Conservation (phyloP, 2,888 invertebrate genomes). For the Callyntrura sp. region DNA sequence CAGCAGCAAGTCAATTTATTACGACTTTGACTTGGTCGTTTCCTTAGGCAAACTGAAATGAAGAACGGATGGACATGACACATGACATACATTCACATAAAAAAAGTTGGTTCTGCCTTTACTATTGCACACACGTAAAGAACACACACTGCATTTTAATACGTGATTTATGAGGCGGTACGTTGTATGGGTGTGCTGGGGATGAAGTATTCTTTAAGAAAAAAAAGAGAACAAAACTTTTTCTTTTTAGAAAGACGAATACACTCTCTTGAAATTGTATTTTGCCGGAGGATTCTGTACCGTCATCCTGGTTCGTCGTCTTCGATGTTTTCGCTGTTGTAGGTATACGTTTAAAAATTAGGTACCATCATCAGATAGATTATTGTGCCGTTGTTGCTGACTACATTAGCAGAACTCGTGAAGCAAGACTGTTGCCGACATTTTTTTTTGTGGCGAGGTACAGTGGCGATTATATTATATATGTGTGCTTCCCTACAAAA, state of each 20-base stretch:
- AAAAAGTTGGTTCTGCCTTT: not conserved
- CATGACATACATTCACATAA: not conserved
- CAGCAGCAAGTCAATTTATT: not conserved
- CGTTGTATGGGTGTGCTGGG: not conserved
- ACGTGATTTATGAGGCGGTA: conserved; percentile 14
- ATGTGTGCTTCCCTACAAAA: not conserved
- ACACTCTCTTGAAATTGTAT: not conserved
- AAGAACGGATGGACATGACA: conserved; percentile 44
- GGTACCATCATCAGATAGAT: not conserved
- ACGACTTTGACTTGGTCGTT: not conserved
- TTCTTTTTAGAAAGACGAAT: not conserved
- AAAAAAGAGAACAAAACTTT: conserved; percentile 14
- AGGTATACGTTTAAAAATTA: not conserved
- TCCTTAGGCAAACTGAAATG: not conserved
- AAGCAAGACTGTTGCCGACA: not conserved
- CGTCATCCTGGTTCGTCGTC: not conserved
- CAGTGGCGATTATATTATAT: not conserved
- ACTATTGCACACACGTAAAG: not conserved
- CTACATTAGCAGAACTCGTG: too few species aligned
- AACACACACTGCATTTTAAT: not conserved
- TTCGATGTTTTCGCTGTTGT: not conserved
- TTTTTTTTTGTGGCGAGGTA: not conserved
- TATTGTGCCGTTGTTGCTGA: not conserved
- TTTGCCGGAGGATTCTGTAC: not conserved
- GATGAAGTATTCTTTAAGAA: conserved; percentile 2